phyloP scores from a whole-genome alignment of 2,888 invertebrate species.

The Athalia circularis region DNA sequence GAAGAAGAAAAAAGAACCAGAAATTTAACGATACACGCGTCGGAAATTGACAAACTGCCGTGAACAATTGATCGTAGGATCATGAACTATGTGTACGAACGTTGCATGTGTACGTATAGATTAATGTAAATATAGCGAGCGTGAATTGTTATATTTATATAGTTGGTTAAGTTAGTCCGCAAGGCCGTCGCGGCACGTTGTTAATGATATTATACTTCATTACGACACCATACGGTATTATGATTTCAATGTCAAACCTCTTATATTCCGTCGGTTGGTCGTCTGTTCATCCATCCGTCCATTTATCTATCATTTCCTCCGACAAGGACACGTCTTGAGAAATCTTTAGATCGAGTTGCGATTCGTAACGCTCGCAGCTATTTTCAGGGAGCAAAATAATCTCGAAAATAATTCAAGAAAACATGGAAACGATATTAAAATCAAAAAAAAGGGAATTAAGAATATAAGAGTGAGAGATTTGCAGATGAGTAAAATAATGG shows the following conservation, averaged over 20 bases:
- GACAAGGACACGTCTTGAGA: not conserved
- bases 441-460: too few relatives aligned
- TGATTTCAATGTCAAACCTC: slow-evolving; percentile 42
- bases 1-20: not conserved
- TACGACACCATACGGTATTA: slow-evolving; percentile 11
- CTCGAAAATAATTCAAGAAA: not conserved
- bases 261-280: slow-evolving; percentile 29
- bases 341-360: not conserved
- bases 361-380: not conserved
- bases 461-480: too few relatives aligned
- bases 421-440: too few relatives aligned
- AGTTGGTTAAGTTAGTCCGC: slow-evolving; percentile 11
- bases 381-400: not conserved
- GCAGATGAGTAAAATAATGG: too few relatives aligned
- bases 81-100: too few relatives aligned
- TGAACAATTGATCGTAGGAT: too few relatives aligned
- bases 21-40: slow-evolving; percentile 4
- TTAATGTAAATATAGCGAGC: too few relatives aligned
- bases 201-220: slow-evolving; percentile 35
- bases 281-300: not conserved
- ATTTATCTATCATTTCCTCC: not conserved
- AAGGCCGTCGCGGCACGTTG: slow-evolving; percentile 9
- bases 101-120: too few relatives aligned
- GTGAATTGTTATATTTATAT: not conserved
- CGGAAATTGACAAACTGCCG: slow-evolving; percentile 33